phyloP scores from a whole-genome alignment of 1,140 invertebrate genomes.

The Drosophila sp. region DNA sequence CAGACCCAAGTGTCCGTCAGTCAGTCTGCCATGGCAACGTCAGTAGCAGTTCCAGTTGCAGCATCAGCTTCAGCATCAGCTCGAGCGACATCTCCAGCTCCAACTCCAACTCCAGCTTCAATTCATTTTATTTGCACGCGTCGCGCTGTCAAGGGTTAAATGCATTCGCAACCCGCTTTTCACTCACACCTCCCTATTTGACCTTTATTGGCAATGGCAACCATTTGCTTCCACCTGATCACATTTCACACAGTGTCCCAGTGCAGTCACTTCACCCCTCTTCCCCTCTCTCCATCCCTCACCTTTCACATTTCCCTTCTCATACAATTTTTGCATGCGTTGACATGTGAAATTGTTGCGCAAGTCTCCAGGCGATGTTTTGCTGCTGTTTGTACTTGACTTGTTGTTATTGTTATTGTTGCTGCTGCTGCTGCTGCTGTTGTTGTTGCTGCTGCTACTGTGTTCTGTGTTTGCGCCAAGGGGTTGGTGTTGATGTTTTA shows the following conservation, averaged over 20 bases:
- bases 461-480: not conserved
- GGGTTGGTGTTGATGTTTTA: slow-evolving; percentile 63
- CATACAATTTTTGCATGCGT: slow-evolving; percentile 68
- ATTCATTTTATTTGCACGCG: slow-evolving; percentile 72
- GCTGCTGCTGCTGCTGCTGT: slow-evolving; percentile 9
- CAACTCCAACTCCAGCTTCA: slow-evolving; percentile 32
- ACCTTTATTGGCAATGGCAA: slow-evolving; percentile 72
- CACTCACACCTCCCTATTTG: slow-evolving; percentile 33
- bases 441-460: slow-evolving; percentile 7
- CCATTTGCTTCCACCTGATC: slow-evolving; percentile 72
- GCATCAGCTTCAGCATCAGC: slow-evolving; percentile 20
- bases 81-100: slow-evolving; percentile 23
- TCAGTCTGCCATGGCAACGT: slow-evolving; percentile 55
- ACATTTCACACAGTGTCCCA: slow-evolving; percentile 59
- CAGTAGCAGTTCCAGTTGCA: slow-evolving; percentile 34
- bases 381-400: slow-evolving; percentile 45
- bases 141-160: slow-evolving; percentile 74
- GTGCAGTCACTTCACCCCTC: not conserved
- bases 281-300: not conserved
- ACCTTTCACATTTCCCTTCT: not conserved
- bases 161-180: slow-evolving; percentile 39
- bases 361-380: slow-evolving; percentile 71
- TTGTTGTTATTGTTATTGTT: slow-evolving; percentile 5
- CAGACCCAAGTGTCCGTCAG: slow-evolving; percentile 19
- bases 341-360: slow-evolving; percentile 75